Percentiles rank a stretch among this genome's conserved stretches.
Conservation (phyloP, 1,140 invertebrate species). For the Melipona quadrifasciata region DNA sequence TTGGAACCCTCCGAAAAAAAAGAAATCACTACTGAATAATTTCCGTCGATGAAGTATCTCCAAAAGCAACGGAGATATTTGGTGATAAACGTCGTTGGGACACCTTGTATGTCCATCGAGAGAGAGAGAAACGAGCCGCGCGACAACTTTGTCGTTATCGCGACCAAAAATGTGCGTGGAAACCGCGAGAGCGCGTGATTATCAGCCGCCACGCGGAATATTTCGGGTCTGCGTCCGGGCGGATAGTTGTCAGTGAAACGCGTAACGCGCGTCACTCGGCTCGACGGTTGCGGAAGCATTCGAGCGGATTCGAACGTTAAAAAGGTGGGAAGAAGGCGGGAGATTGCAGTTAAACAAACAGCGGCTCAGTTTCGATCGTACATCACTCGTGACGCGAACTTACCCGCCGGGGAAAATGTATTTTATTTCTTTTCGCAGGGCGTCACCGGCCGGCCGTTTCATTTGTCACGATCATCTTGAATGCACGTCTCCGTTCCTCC, state of each 20-base stretch:
- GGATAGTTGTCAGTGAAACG: constrained; percentile 15
- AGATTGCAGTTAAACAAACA: constrained; percentile 29
- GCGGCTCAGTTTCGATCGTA: background rate
- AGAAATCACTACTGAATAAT: too few relatives aligned
- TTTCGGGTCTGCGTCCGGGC: background rate
- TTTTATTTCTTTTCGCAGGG: constrained; percentile 10
- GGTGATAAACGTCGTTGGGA: too few relatives aligned
- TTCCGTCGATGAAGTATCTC: too few relatives aligned
- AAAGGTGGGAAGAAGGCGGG: too few relatives aligned
- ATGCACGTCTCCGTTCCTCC: background rate
- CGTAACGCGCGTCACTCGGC: background rate
- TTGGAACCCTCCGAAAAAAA: too few relatives aligned
- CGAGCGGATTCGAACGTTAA: background rate
- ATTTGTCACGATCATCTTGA: constrained; percentile 22
- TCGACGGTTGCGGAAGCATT: background rate
- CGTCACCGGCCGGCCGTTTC: background rate
- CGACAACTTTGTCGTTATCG: constrained; percentile 9
- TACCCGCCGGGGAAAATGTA: background rate
- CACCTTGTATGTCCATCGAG: too few relatives aligned
- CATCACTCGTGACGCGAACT: constrained; percentile 22
- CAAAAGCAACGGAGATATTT: too few relatives aligned
- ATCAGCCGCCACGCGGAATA: background rate
- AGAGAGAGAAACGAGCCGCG: background rate
- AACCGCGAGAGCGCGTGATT: constrained; percentile 4
- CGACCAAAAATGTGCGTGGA: background rate